Evolutionary conservation across 2,797 vertebrate genomes (phyloP).

Genomic region (Intellagama lesueurii): DNA sequence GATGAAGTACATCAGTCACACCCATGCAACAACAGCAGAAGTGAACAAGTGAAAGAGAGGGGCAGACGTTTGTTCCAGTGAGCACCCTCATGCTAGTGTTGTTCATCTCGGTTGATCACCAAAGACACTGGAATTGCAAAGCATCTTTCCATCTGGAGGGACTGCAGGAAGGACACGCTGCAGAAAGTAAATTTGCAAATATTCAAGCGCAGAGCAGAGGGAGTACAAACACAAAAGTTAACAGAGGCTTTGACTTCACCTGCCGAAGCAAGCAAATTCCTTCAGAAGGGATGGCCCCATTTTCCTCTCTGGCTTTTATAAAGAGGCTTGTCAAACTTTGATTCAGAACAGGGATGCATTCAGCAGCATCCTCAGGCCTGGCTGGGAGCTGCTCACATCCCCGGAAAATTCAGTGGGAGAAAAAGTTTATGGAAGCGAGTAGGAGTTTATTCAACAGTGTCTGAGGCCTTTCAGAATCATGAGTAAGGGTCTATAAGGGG

Average conservation of each 20-base stretch:
- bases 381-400: conserved; percentile 90
- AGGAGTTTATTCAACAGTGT: conserved; percentile 96
- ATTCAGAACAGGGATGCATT: conserved; percentile 88
- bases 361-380: conserved; percentile 83
- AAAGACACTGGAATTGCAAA: conserved; percentile 30
- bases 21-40: background rate
- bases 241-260: conserved; percentile 72
- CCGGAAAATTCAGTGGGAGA: conserved; percentile 92
- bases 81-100: background rate
- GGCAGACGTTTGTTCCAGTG: conserved; percentile 7
- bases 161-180: conserved; percentile 21
- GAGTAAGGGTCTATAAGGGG: conserved; percentile 94
- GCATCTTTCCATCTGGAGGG: conserved; percentile 43
- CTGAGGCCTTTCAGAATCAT: conserved; percentile 93
- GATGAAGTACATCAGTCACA: background rate
- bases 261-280: conserved; percentile 75
- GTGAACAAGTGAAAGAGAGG: background rate
- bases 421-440: conserved; percentile 96
- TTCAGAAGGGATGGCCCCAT: conserved; percentile 59
- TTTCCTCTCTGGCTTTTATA: conserved; percentile 72
- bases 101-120: conserved; percentile 21
- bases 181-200: conserved; percentile 45
- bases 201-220: conserved; percentile 40
- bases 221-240: background rate
- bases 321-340: conserved; percentile 83